Base-by-base conservation (phyloP, 2,888 invertebrate genomes). In the Andrena camellia region DNA sequence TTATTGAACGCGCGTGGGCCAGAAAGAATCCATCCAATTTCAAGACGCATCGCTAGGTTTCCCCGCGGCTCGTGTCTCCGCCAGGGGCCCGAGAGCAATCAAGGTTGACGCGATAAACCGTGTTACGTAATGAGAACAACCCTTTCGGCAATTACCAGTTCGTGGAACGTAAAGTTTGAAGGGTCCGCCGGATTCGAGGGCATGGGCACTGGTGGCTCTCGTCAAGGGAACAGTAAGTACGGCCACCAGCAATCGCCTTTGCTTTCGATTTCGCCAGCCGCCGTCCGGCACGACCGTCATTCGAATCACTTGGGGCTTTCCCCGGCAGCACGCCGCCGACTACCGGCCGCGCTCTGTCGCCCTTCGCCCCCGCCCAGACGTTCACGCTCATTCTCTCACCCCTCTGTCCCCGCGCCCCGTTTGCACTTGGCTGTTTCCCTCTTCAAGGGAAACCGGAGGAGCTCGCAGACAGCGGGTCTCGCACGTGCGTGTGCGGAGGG, bases 211-310 rank as follows among this genome's bases (percentile, higher is more conserved):
- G 82, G 26, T 59, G 17, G 60, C 5, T 90, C 89, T 90, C 89
- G 88, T 88, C 89, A 90, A 84, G 70, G 85, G 88, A 90, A 91
- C 90, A 91, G 89, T 91, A 89, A 91, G 89, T 91, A 89, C 81
- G 71, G 87, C 91, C 91, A 91, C 91, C 91, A 91, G 91, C 90
- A 87, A 90, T 88, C 87, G 89, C 75, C 86, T 89, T 90, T 90
- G 86, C 90, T 81, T 90, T 85, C 84, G 81, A 89, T 86, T 90
- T 85, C 81, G 81, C 85, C 90, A 89, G 86, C 90, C 88, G 87
- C 80, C 71, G 83, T 78, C 84, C 85, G 66, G 63, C 84, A 78
- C 66, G 73, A 83, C 71, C 78, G 82, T 83, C 78, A 52, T 86
- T 82, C 85, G 81, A 88, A 87, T 87, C 85, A 85, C 83, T 88